phyloP scores from a whole-genome alignment of 2,888 invertebrate genomes.

The Tenthredo livida region DNA sequence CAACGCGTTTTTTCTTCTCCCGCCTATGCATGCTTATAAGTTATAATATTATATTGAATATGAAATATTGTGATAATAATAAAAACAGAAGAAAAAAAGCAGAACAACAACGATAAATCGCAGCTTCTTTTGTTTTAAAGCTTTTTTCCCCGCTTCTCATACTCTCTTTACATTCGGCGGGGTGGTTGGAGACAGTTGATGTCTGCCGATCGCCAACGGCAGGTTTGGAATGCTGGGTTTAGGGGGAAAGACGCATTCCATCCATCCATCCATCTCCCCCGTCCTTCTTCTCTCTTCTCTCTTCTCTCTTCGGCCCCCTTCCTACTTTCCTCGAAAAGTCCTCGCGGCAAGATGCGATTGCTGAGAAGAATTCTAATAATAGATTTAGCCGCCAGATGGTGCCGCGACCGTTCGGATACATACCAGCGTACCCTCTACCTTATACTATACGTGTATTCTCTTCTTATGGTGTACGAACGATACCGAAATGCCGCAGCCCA shows the following conservation, averaged over 20 bases:
- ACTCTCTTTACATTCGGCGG: background rate
- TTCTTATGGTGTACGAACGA: constrained; percentile 36
- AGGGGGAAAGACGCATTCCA: constrained; percentile 42
- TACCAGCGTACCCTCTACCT: constrained; percentile 21
- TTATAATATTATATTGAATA: background rate
- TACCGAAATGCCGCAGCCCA: constrained; percentile 43
- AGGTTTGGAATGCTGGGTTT: constrained; percentile 49
- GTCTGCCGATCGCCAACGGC: constrained; percentile 50
- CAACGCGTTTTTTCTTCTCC: background rate
- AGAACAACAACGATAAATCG: background rate
- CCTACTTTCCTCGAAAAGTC: constrained; percentile 34
- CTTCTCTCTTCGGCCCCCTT: background rate
- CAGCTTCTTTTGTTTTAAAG: background rate
- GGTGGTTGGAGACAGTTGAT: constrained; percentile 41
- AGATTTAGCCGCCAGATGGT: constrained; percentile 64
- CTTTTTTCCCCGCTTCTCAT: background rate
- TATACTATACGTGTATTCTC: constrained; percentile 10
- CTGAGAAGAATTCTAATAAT: constrained; percentile 60
- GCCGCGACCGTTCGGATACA: constrained; percentile 59
- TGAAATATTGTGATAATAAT: background rate
- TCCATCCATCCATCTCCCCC: constrained; percentile 21
- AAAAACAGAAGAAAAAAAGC: background rate
- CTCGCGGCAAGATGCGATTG: constrained; percentile 45
- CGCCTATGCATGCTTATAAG: background rate
- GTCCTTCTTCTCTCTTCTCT: constrained; percentile 5